These are phyloP conservation scores for Drosophila melanocephala DNA, from an alignment of 2,888 invertebrate species.

Conservation along the genomic window DNA sequence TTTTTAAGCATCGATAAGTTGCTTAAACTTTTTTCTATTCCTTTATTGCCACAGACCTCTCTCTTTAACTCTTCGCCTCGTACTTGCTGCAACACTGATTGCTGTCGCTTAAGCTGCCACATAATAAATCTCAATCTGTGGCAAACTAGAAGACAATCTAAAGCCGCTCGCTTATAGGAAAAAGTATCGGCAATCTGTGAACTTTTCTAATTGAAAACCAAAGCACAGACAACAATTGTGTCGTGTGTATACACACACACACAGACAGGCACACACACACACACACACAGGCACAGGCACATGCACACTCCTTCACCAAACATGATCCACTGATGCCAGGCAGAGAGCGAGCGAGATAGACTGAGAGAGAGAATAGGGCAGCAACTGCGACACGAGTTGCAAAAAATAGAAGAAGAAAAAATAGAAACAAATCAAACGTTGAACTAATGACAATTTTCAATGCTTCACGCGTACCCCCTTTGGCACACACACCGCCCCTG, in stretches of 20 bases:
- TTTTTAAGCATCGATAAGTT: background rate
- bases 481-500: slow-evolving; percentile 29
- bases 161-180: slow-evolving; percentile 38
- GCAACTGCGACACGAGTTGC: slow-evolving; percentile 33
- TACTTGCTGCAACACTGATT: slow-evolving; percentile 38
- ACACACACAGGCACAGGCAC: slow-evolving; percentile 33
- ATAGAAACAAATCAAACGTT: slow-evolving; percentile 59
- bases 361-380: background rate
- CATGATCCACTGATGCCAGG: slow-evolving; percentile 9
- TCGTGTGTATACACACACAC: slow-evolving; percentile 38
- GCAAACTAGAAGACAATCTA: slow-evolving; percentile 42
- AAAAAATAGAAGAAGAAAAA: slow-evolving; percentile 4
- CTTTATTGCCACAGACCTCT: slow-evolving; percentile 8
- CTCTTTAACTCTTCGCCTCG: background rate
- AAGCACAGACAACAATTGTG: slow-evolving; percentile 35
- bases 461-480: slow-evolving; percentile 65
- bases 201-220: slow-evolving; percentile 76
- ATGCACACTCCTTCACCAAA: background rate
- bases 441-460: slow-evolving; percentile 80
- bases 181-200: slow-evolving; percentile 64
- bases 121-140: slow-evolving; percentile 57
- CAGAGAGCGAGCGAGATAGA: background rate
- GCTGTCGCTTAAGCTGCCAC: slow-evolving; percentile 48
- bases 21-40: background rate
- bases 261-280: slow-evolving; percentile 16